Evolutionary conservation across 2,797 vertebrate genomes (phyloP), one percentile per base, ranked within the genome.

Genomic region (Euphonia xanthogaster): DNA sequence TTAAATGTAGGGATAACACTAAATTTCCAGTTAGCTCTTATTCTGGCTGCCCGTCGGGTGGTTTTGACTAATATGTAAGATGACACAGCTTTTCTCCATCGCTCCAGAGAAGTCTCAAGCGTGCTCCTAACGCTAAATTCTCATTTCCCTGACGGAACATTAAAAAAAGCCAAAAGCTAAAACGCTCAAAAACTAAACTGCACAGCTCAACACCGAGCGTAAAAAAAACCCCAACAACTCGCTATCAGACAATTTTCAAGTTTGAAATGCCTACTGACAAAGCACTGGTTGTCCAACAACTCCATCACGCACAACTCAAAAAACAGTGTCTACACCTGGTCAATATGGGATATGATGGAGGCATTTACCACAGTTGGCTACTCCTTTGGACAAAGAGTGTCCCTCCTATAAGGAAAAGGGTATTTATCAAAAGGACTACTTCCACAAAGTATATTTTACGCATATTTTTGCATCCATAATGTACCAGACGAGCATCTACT

Each of bases 1-100:
- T 98, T 98, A 97, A 98, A 98, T 96, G 96, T 96, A 97, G 90
- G 93, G 96, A 96, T 97, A 97, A 97, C 95, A 96, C 97, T 97
- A 97, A 97, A 98, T 97, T 98, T 98, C 94, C 73, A 97, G 93
- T 96, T 97, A 93, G 89, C 81, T 94, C 97, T 96, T 97, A 97
- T 93, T 97, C 92, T 96, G 94, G 95, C 91, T 95, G 93, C 87
- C 91, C 20, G 39, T 90, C 15, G 94, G 92, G 90, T 92, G 54
- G 57, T 96, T 97, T 89, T 81, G 72, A 94, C 94, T 94, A 94
- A 97, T 91, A 97, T 92, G 87, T 60, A 88, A 94, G 95, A 90
- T 94, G 95, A 94, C 92, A 91, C 50, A 40, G 90, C 93, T 90
- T 93, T 96, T 86, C 81, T 96, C 30, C 3, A 45, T 48, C 39